Evolutionary conservation across 2,113 vertebrate species (phyloP).

Genomic region (Megaceryle torquata): DNA sequence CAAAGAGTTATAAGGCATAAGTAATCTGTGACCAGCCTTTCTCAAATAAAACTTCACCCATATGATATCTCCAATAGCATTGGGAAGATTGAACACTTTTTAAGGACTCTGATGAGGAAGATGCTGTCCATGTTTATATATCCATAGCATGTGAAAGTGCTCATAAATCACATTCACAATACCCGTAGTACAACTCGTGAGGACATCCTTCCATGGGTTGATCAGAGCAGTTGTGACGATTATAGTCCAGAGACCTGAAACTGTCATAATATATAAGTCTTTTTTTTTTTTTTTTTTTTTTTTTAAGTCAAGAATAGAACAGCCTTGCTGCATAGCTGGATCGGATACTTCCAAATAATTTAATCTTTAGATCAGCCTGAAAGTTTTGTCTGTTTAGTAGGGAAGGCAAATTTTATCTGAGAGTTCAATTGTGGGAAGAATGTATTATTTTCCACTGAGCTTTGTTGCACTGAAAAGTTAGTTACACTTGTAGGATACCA

Average conservation of each 20-base stretch:
- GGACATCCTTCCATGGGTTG: background rate
- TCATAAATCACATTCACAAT: background rate
- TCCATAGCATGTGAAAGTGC: background rate
- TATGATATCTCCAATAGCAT: background rate
- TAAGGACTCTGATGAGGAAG: background rate
- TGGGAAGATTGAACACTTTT: background rate
- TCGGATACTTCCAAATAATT: background rate
- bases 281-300: background rate
- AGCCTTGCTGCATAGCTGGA: background rate
- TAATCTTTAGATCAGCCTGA: background rate
- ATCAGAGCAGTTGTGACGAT: background rate
- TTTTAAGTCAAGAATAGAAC: background rate
- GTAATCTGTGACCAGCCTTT: background rate
- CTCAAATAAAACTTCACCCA: background rate
- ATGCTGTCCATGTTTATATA: background rate
- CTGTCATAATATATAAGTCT: background rate
- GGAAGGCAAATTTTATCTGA: background rate
- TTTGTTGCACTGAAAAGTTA: background rate
- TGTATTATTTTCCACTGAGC: background rate
- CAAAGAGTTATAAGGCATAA: background rate
- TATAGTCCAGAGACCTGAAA: constrained; percentile 14
- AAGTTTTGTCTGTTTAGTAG: background rate
- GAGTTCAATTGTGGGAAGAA: background rate
- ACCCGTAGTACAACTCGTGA: background rate
- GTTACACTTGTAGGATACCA: background rate